Evolutionary conservation across 2,888 invertebrate species (phyloP).

Genomic region (Lutraria lutraria): DNA sequence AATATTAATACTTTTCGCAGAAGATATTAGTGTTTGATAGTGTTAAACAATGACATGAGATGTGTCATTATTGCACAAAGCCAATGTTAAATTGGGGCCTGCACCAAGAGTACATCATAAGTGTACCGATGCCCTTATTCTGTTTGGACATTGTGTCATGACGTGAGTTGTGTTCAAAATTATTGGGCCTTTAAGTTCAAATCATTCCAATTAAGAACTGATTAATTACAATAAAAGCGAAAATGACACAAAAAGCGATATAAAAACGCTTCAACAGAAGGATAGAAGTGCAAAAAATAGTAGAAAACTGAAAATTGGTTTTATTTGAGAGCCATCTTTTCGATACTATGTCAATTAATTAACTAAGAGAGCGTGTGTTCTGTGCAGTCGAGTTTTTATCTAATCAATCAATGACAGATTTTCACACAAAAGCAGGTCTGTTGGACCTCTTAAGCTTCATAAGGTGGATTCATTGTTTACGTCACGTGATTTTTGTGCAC

Average conservation of each 20-base stretch:
- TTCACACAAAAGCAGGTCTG: constrained; percentile 20
- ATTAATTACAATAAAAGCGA: constrained; percentile 11
- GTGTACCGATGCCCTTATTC: background rate
- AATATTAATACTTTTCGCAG: no score
- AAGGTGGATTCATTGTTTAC: background rate
- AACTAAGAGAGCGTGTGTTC: constrained; percentile 18
- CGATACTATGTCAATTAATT: constrained; percentile 25
- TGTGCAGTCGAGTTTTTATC: constrained; percentile 9
- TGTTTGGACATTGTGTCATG: background rate
- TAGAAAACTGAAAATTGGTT: constrained; percentile 25
- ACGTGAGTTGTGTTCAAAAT: background rate
- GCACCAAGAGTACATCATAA: background rate
- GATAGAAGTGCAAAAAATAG: background rate
- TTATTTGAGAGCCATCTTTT: constrained; percentile 19
- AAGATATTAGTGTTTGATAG: no score
- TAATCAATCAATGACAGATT: constrained; percentile 25
- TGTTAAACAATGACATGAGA: no score
- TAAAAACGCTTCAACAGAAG: constrained; percentile 24
- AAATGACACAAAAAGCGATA: constrained; percentile 25
- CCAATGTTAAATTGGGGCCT: background rate
- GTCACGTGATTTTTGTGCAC: background rate
- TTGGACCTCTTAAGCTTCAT: constrained; percentile 10
- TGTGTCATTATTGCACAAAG: no score
- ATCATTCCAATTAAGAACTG: constrained; percentile 3
- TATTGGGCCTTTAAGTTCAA: constrained; percentile 8